A percentile compares a stretch with the other conserved stretches of the same genome.
These are phyloP conservation scores for Drepana falcataria DNA, from an alignment of 2,888 invertebrate species.

Conservation along the genomic window DNA sequence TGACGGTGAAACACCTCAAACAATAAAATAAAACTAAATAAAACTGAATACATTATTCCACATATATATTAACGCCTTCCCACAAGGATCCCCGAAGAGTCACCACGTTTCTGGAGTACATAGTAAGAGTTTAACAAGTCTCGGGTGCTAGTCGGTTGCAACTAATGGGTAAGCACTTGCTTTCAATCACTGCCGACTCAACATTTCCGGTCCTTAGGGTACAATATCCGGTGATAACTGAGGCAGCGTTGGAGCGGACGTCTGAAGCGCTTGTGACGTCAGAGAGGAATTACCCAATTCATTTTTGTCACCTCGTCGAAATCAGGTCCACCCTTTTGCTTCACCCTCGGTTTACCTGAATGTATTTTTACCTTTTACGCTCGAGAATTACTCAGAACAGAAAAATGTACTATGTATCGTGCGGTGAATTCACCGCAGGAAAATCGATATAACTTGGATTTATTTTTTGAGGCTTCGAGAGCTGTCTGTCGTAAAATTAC, in stretches of 20 bases:
- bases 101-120: too few species aligned
- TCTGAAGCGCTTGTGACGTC: not conserved
- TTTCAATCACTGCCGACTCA: too few species aligned
- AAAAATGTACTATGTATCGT: not conserved
- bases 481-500: not conserved
- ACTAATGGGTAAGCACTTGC: too few species aligned
- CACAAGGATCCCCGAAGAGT: too few species aligned
- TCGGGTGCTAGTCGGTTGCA: too few species aligned
- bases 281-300: not conserved
- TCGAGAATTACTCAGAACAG: not conserved
- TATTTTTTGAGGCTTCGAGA: not conserved
- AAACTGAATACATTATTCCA: too few species aligned
- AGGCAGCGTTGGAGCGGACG: not conserved
- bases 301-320: not conserved
- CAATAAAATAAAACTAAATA: too few species aligned
- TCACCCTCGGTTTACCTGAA: not conserved
- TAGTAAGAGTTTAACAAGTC: too few species aligned
- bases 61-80: too few species aligned
- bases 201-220: not conserved
- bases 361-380: not conserved
- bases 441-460: not conserved
- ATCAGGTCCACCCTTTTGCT: not conserved
- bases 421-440: too few species aligned
- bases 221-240: not conserved
- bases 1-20: too few species aligned